Percentiles rank a stretch among this genome's conserved stretches.
Conservation (phyloP, 1,140 invertebrate genomes). For the Drosophila carrolli region DNA sequence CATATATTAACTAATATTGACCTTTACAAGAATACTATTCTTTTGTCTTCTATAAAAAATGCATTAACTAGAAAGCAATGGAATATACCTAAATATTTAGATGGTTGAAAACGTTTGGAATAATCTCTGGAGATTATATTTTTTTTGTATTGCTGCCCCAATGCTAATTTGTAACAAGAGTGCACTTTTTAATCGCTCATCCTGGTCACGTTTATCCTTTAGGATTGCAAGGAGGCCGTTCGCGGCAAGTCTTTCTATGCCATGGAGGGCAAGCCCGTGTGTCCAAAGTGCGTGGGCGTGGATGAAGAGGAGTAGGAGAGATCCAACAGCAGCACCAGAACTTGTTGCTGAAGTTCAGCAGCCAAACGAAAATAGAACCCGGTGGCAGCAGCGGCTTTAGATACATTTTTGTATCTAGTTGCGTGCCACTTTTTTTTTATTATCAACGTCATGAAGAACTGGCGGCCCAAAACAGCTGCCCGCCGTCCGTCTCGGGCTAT, state of each 20-base stretch:
- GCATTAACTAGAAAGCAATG: too few relatives aligned
- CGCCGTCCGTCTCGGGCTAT: conserved; percentile 32
- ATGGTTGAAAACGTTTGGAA: too few relatives aligned
- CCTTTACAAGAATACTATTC: too few relatives aligned
- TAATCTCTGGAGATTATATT: not conserved
- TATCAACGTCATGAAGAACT: conserved; percentile 29
- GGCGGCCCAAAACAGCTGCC: conserved; percentile 35
- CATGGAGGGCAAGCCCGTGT: conserved; percentile 96
- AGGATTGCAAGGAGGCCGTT: conserved; percentile 97
- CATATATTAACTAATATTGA: too few relatives aligned
- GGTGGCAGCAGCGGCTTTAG: conserved; percentile 40
- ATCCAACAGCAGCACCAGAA: conserved; percentile 19
- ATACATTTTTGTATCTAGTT: conserved; percentile 62
- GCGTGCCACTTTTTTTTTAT: conserved; percentile 51
- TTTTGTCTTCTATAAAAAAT: too few relatives aligned
- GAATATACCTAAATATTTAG: too few relatives aligned
- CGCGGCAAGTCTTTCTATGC: conserved; percentile 98
- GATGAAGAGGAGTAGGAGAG: conserved; percentile 91
- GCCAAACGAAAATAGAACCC: conserved; percentile 57
- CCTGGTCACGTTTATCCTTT: conserved; percentile 57
- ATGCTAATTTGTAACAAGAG: not conserved
- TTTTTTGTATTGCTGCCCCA: not conserved
- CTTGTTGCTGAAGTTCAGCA: conserved; percentile 59
- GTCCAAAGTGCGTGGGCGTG: conserved; percentile 94
- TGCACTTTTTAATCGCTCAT: conserved; percentile 24